Percentiles rank a stretch among this genome's conserved stretches.
Evolutionary conservation across 2,888 invertebrate species (phyloP).

Genomic region (Bellardia bayeri): DNA sequence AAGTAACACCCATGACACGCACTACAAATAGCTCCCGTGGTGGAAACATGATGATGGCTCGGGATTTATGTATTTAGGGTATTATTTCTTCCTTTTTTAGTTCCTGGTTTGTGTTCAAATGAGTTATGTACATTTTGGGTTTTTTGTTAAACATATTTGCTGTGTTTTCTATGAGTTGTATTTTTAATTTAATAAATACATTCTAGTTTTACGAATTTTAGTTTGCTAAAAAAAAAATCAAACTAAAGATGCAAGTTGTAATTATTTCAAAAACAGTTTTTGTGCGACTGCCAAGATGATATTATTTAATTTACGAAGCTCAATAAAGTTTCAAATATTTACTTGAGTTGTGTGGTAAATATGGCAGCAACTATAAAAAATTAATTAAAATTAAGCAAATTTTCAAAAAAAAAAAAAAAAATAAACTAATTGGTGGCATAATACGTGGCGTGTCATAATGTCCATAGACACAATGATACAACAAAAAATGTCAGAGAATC

Average conservation of each 20-base stretch:
- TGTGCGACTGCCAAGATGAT: too few relatives aligned
- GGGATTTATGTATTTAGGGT: slow-evolving; percentile 43
- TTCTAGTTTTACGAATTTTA: not conserved
- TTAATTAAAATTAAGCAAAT: too few relatives aligned
- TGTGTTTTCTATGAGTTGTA: not conserved
- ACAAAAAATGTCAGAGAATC: too few relatives aligned
- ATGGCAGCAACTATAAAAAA: too few relatives aligned
- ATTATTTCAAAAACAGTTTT: not conserved
- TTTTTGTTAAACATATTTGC: not conserved
- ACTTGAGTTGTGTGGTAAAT: too few relatives aligned
- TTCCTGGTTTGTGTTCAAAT: slow-evolving; percentile 17
- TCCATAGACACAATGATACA: too few relatives aligned
- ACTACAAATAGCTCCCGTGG: not conserved
- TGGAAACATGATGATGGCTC: slow-evolving; percentile 38
- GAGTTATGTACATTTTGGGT: not conserved
- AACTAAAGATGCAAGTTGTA: not conserved
- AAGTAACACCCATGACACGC: slow-evolving; percentile 7
- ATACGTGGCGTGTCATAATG: too few relatives aligned
- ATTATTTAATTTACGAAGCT: too few relatives aligned
- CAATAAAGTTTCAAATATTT: too few relatives aligned
- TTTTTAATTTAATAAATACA: not conserved
- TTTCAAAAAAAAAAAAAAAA: too few relatives aligned
- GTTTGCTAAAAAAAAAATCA: not conserved
- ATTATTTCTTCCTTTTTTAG: slow-evolving; percentile 17
- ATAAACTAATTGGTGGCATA: too few relatives aligned